Conservation (phyloP, 2,888 invertebrate species). For the Pterostichus madidus region DNA sequence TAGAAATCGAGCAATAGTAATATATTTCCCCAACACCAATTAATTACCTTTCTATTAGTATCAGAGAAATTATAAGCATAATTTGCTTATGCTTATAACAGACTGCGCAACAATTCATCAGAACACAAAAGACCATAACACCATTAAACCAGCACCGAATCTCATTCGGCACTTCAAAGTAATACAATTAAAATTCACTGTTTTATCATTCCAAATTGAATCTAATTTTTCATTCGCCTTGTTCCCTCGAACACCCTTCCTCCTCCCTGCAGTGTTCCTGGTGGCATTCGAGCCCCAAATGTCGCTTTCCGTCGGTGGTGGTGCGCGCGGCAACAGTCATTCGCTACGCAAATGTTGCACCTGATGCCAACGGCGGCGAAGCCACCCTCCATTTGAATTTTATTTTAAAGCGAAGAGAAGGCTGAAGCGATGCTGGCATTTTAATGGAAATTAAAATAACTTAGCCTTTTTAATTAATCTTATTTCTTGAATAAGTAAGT, state of each 20-base stretch:
- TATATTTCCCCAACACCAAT: no score
- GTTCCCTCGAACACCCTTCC: constrained; percentile 10
- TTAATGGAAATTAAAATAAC: constrained; percentile 39
- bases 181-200: constrained; percentile 59
- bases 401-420: background rate
- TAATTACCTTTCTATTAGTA: no score
- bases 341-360: constrained; percentile 32
- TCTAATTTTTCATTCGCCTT: constrained; percentile 52
- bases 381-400: background rate
- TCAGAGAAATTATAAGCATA: no score
- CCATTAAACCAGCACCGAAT: constrained; percentile 27
- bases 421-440: constrained; percentile 1
- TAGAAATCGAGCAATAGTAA: no score
- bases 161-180: constrained; percentile 28
- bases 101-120: background rate
- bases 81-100: background rate
- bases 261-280: background rate
- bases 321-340: background rate
- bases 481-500: constrained; percentile 39
- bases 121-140: background rate
- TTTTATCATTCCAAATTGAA: constrained; percentile 60
- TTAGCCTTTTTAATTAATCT: constrained; percentile 54
- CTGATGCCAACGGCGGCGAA: constrained; percentile 1
- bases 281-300: background rate
- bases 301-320: background rate